These are phyloP conservation scores for Zaprionus camerounensis DNA, from an alignment of 1,140 invertebrate genomes.

Conservation along the genomic window DNA sequence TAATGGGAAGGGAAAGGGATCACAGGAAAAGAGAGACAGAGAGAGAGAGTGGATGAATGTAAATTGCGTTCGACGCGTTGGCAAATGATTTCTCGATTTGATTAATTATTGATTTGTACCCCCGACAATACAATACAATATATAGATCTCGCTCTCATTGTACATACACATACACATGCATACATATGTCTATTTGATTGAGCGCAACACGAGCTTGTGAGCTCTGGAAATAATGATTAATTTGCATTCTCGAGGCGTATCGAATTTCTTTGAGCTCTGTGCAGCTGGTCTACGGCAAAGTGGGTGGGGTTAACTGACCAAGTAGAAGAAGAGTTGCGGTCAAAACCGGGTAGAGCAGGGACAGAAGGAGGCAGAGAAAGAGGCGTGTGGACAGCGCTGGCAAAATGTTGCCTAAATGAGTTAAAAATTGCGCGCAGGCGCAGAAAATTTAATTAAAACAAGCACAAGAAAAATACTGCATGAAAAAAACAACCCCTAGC, in stretches of 20 bases:
- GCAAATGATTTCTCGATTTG: conserved; percentile 74
- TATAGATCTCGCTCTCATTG: neutral
- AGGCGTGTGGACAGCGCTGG: conserved; percentile 43
- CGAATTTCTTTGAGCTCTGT: conserved; percentile 23
- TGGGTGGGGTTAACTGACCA: conserved; percentile 25
- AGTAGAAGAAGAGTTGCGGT: conserved; percentile 27
- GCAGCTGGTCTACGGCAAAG: conserved; percentile 16
- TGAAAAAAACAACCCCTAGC: conserved; percentile 49
- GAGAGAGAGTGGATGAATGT: conserved; percentile 32
- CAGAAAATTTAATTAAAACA: conserved; percentile 80
- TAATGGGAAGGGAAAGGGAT: conserved; percentile 20
- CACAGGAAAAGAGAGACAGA: neutral
- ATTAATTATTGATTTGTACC: conserved; percentile 78
- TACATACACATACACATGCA: neutral
- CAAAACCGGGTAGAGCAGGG: conserved; percentile 27
- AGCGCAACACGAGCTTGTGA: conserved; percentile 34
- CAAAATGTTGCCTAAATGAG: conserved; percentile 61
- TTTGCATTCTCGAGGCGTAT: conserved; percentile 31
- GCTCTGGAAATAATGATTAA: conserved; percentile 37
- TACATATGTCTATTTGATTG: conserved; percentile 59
- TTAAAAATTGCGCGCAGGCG: conserved; percentile 78
- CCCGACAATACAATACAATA: neutral
- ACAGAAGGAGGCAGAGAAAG: neutral
- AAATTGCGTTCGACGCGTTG: conserved; percentile 36
- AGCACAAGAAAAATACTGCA: conserved; percentile 22